Conservation (phyloP, 1,140 invertebrate genomes). For the Asbolus verrucosus region DNA sequence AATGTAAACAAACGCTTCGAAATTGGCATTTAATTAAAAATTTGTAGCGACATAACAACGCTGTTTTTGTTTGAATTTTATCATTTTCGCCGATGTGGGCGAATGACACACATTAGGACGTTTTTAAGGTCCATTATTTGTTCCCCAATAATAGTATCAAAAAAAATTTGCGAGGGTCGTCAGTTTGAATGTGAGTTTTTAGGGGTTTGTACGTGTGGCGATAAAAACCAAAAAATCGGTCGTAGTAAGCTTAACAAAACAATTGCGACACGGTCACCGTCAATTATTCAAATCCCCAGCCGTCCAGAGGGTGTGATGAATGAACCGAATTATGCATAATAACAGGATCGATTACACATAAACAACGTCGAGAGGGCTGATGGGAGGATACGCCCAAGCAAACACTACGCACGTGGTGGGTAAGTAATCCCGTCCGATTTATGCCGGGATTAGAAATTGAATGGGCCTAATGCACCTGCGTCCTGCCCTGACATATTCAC, state of each 20-base stretch:
- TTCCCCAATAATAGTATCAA: no score
- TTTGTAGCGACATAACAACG: no score
- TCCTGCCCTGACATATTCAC: background rate
- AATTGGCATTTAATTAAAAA: no score
- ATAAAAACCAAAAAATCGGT: no score
- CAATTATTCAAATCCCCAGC: constrained; percentile 21
- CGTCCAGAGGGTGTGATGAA: constrained; percentile 7
- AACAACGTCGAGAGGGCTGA: constrained; percentile 12
- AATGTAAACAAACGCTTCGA: background rate
- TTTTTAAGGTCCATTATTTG: no score
- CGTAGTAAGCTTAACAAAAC: no score
- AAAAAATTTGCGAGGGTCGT: no score
- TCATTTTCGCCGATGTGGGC: no score
- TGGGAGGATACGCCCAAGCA: constrained; percentile 3
- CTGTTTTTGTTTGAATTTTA: no score
- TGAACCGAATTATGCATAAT: constrained; percentile 25
- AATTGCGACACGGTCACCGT: background rate
- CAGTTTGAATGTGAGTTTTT: no score
- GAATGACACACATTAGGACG: no score
- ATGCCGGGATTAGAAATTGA: constrained; percentile 6
- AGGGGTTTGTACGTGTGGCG: no score
- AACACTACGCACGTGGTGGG: constrained; percentile 23
- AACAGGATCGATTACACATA: constrained; percentile 10
- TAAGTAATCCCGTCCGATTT: constrained; percentile 14
- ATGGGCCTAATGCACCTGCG: constrained; percentile 4